Conservation (phyloP, 2,888 invertebrate genomes). For the Microplitis deprimator region DNA sequence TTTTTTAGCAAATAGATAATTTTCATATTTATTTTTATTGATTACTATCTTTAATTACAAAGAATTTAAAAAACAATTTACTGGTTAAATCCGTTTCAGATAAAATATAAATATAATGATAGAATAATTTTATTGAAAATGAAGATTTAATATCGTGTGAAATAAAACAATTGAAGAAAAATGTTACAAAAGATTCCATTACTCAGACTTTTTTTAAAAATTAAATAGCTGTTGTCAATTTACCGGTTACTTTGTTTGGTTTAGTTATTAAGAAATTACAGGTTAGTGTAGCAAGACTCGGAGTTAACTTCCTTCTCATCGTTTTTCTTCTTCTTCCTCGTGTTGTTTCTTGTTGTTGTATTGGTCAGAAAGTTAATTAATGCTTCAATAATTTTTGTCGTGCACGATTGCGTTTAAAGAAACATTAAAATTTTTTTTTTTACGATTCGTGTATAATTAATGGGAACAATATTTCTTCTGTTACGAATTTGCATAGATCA, state of each 20-base stretch:
- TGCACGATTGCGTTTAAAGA: conserved; percentile 16
- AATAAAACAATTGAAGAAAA: not conserved
- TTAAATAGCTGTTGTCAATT: not conserved
- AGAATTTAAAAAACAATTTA: too few relatives aligned
- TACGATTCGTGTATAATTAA: not conserved
- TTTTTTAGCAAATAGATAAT: not conserved
- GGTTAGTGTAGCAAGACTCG: not conserved
- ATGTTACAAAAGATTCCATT: conserved; percentile 3
- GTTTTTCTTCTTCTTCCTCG: not conserved
- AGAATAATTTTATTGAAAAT: not conserved
- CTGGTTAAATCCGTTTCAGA: too few relatives aligned
- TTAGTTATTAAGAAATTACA: conserved; percentile 14
- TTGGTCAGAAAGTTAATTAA: conserved; percentile 23
- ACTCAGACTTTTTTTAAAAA: conserved; percentile 4
- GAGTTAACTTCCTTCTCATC: not conserved
- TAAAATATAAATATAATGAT: not conserved
- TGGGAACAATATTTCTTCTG: not conserved
- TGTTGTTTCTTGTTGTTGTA: not conserved
- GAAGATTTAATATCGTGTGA: not conserved
- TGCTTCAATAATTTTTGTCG: conserved; percentile 22
- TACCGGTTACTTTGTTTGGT: not conserved
- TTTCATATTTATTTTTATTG: too few relatives aligned
- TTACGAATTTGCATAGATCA: conserved; percentile 14
- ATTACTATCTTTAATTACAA: too few relatives aligned
- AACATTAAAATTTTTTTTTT: not conserved